Evolutionary conservation across 2,113 vertebrate genomes (phyloP), one percentile per base, ranked within the genome.

Genomic region (Lontra canadensis): DNA sequence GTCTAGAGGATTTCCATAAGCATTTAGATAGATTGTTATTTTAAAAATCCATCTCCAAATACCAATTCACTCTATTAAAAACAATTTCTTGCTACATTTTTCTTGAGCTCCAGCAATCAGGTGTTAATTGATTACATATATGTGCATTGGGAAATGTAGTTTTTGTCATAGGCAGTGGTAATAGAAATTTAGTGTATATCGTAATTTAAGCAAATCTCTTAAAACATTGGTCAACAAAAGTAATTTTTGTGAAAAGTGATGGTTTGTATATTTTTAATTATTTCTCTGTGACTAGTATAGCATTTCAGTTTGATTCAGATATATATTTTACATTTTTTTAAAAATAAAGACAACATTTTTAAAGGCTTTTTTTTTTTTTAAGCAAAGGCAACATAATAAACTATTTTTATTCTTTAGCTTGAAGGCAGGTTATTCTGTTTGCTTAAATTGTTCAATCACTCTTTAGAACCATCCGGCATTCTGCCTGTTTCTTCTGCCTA

Each of bases 401-500:
- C 87, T 97, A 91, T 97, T 98, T 98, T 98, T 96, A 96, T 97
- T 98, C 91, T 96, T 67, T 97, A 81, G n/a, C 49, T 98, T 86
- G 80, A 79, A 97, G 97, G 79, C 47, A 97, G 86, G 65, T 96
- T 98, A 97, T 97, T 98, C 94, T 98, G 73, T 98, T 98, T 98
- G 55, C 71, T 85, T 98, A 98, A 98, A 98, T 97, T 98, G 93
- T 97, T 98, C 91, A 96, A 78, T 98, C 57, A 71, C 90, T 98
- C 98, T 98, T 98, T 93, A 97, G 96, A 98, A 98, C 83, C 98
- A 98, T 96, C 36, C 36, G 13, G 97, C 98, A 98, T 98, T 96
- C 97, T 98, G 82, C 65, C 90, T 96, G 94, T 97, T 98, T 98
- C 98, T 98, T 98, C 97, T 98, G 90, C 89, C 92, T 98, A 98